Evolutionary conservation across 2,797 vertebrate genomes (phyloP).

Genomic region (Morus bassanus): DNA sequence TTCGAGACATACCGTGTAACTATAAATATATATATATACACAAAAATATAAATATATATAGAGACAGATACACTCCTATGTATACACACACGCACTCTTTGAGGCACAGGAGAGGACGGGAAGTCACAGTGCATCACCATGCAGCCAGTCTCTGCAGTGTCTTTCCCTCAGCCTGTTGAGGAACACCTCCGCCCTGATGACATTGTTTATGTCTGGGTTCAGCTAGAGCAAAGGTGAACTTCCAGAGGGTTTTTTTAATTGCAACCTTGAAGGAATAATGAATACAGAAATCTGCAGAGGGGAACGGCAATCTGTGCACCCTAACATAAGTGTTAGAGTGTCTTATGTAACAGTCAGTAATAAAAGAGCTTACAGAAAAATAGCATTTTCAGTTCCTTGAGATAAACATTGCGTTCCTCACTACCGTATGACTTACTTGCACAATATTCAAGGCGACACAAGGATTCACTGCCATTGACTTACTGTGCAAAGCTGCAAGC

Average conservation of each 20-base stretch:
- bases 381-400: neutral
- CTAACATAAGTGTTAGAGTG: neutral
- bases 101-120: neutral
- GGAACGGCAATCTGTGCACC: neutral
- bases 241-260: neutral
- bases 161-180: neutral
- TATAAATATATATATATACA: neutral
- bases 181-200: neutral
- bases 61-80: rapidly evolving
- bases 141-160: rapidly evolving
- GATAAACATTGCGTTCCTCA: neutral
- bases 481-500: neutral
- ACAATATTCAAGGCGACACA: neutral
- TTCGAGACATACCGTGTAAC: neutral
- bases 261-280: neutral
- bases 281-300: neutral
- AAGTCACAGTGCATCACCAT: neutral
- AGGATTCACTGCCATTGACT: neutral
- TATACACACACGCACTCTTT: no score
- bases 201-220: neutral
- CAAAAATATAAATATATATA: neutral
- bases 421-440: rapidly evolving
- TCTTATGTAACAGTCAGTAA: neutral
- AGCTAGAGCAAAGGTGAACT: neutral
- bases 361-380: neutral